Conservation (phyloP, 1,140 invertebrate species). For the Brachionus rotundiformis region DNA sequence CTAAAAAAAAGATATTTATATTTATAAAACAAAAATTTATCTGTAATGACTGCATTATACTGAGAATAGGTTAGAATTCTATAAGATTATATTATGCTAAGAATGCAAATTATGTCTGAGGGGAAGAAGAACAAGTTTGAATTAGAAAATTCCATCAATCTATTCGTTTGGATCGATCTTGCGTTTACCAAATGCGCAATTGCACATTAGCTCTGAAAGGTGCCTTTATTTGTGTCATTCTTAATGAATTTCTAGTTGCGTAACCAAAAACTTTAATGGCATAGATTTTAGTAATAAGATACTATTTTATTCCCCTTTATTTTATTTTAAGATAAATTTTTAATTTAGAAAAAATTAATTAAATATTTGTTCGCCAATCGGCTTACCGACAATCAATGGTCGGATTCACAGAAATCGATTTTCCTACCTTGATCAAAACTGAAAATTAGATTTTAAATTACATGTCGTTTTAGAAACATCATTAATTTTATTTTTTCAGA, state of each 20-base stretch:
- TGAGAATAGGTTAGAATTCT: background rate
- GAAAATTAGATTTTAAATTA: background rate
- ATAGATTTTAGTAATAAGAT: background rate
- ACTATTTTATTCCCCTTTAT: background rate
- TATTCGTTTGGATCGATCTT: background rate
- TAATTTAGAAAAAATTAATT: background rate
- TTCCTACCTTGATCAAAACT: background rate
- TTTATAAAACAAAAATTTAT: background rate
- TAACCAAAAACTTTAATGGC: background rate
- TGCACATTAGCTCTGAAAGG: background rate
- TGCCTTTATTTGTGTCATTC: background rate
- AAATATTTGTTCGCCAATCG: background rate
- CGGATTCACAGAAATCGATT: slow-evolving; percentile 2
- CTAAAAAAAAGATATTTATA: background rate
- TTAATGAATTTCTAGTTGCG: background rate
- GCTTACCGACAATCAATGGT: background rate
- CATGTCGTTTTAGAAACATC: background rate
- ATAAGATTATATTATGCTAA: slow-evolving; percentile 40
- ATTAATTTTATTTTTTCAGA: background rate
- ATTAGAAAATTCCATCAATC: background rate
- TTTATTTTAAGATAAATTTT: too few relatives aligned
- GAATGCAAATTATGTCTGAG: slow-evolving; percentile 31
- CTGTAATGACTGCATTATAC: too few relatives aligned
- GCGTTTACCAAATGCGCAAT: background rate
- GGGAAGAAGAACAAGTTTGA: slow-evolving; percentile 32